Evolutionary conservation across 2,113 vertebrate genomes (phyloP), one percentile per base, ranked within the genome.

Genomic region (Muscicapa adusta): DNA sequence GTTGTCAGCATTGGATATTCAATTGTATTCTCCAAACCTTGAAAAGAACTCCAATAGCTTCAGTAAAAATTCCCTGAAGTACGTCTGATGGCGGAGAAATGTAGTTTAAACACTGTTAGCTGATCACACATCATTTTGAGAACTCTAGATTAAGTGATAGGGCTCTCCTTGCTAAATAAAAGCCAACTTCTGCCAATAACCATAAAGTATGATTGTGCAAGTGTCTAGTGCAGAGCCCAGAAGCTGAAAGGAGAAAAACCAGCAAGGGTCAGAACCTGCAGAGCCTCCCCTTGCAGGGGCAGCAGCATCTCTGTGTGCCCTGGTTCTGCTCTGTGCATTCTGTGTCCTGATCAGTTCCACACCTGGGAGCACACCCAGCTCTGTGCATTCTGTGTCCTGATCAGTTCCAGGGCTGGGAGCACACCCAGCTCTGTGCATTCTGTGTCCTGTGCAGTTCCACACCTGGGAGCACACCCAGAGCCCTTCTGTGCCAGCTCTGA

Each of bases 401-500:
- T 31, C 24, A 1, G 3, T 8, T 9, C 48, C 66, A 7, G 1
- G 8, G 54, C 42, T 0, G 10, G 9, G 9, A 18, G 8, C 84
- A 22, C 50, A 33, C 51, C 4, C 65, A 13, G 4, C 42, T 43
- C 42, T 43, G 42, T 43, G 42, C 4, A 18, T 43, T 43, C 42
- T 43, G 42, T 18, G 17, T 43, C 42, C 42, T 43, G 42, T 8
- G 42, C 42, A 43, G 42, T 43, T 43, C 42, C 42, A 43, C 6
- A 17, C 16, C 47, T 0, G 10, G 9, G 9, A 18, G 9, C 84
- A 24, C 50, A 33, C 51, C 3, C 65, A 14, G 4, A 13, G 45
- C 31, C 12, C 43, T 22, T 1, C 29, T 4, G 5, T 4, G 33
- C 62, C 65, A 56, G 8, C 4, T 1, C 0, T 0, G 1, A 28